Conservation (phyloP, 1,140 invertebrate genomes). For the Bradynema listronoti region DNA sequence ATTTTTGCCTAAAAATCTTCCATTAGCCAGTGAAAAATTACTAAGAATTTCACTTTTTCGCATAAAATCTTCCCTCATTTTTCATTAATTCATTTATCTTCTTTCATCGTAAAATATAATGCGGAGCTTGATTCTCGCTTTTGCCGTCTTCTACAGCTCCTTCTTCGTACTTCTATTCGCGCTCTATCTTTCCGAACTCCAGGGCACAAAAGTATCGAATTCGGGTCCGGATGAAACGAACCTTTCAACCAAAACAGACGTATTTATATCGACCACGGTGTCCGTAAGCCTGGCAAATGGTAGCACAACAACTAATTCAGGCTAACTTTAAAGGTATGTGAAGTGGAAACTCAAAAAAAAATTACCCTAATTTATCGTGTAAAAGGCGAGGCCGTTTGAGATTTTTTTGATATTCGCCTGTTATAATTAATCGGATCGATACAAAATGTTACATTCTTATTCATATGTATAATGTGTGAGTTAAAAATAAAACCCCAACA, state of each 20-base stretch:
- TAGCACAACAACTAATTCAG: too few species aligned
- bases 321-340: neutral
- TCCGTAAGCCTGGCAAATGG: too few species aligned
- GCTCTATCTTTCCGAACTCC: constrained; percentile 25
- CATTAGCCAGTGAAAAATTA: too few species aligned
- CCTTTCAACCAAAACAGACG: neutral
- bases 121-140: constrained; percentile 24
- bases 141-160: constrained; percentile 28
- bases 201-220: constrained; percentile 6
- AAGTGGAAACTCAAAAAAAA: neutral
- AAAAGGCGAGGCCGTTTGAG: neutral
- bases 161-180: constrained; percentile 24
- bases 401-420: too few species aligned
- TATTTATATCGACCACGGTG: too few species aligned
- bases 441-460: too few species aligned
- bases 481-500: too few species aligned
- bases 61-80: neutral
- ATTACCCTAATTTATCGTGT: neutral
- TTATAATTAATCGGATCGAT: too few species aligned
- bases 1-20: too few species aligned
- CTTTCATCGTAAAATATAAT: too few species aligned
- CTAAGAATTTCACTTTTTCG: neutral
- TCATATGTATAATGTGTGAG: too few species aligned
- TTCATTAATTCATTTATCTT: neutral
- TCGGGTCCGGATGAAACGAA: neutral